Base-by-base conservation (phyloP, 2,797 vertebrate species). In the Acestrorhynchus altus region DNA sequence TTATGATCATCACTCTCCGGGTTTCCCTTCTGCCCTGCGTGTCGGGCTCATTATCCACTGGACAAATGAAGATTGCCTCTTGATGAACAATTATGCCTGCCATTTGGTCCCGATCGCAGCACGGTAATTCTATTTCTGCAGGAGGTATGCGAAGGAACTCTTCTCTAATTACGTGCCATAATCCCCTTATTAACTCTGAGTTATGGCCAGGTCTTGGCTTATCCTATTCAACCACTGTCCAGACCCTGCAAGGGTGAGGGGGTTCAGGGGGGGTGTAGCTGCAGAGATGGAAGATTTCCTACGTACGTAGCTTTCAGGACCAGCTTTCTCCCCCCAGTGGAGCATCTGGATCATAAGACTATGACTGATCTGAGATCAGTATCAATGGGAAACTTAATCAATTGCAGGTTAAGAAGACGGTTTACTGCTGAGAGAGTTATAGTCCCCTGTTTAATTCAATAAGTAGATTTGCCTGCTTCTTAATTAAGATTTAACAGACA, bases 401-500 rank as follows among this genome's bases (percentile, higher is more conserved):
- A 26, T n/a, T 15, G 40, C 22, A 35, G 44, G 26, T 51, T 77
- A 16, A 71, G 18, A 22, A 67, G 61, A 40, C 77, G 10, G 24
- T 24, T 9, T 49, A 35, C 31, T 9, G 16, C 39, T 66, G 10
- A 46, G 39, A 44, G 24, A 44, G 24, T 51, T 26, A 57, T 39
- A 11, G 46, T 39, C 76, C 67, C 49, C 13, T 40, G 31, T 77
- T 84, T 87, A 89, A 88, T 89, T 92, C 85, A 35, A 52, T 88
- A 87, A 93, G 89, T 88, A 89, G 92, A 93, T 95, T 92, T 86
- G 89, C 91, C 84, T 64, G 85, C 89, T 86, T 86, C 83, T 93
- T 93, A 93, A 94, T 95, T 92, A 91, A 52, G 86, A 92, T 95
- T 95, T 94, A 87, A 82, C 88, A 89, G 91, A 81, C 86, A 82